Evolutionary conservation across 2,113 vertebrate genomes (phyloP).

Genomic region (Galemys pyrenaicus): DNA sequence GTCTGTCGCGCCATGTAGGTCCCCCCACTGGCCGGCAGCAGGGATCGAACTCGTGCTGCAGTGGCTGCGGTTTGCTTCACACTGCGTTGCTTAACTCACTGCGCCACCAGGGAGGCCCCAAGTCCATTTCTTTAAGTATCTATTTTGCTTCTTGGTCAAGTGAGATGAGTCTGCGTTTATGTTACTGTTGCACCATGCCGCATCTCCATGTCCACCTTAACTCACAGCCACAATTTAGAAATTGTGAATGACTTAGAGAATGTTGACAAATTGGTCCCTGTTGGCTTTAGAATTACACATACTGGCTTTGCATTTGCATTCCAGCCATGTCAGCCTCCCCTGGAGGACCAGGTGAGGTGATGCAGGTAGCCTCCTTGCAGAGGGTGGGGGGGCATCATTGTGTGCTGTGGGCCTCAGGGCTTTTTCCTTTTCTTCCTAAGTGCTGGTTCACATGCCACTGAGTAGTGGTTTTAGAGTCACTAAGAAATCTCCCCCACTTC

Average conservation of each 20-base stretch:
- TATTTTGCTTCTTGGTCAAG: neutral
- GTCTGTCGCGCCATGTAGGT: too few species aligned
- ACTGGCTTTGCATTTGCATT: neutral
- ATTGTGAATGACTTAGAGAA: neutral
- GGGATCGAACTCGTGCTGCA: too few species aligned
- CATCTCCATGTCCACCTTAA: neutral
- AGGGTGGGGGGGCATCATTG: neutral
- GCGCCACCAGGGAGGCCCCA: too few species aligned
- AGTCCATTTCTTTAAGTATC: neutral
- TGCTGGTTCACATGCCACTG: neutral
- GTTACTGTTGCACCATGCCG: neutral
- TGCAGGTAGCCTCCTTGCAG: neutral
- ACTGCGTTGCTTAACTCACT: too few species aligned
- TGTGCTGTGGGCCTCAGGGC: neutral
- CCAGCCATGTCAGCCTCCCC: neutral
- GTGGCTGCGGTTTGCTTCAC: too few species aligned
- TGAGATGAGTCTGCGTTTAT: neutral
- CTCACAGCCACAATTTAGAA: neutral
- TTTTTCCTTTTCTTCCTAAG: neutral
- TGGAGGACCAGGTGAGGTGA: neutral
- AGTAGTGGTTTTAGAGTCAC: neutral
- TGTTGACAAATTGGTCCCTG: too few species aligned
- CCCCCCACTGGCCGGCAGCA: too few species aligned
- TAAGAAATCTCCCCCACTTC: neutral
- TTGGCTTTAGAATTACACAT: neutral